Evolutionary conservation across 1,140 invertebrate genomes (phyloP), one percentile per base, ranked within the genome.

Genomic region (Diorhabda elongata): DNA sequence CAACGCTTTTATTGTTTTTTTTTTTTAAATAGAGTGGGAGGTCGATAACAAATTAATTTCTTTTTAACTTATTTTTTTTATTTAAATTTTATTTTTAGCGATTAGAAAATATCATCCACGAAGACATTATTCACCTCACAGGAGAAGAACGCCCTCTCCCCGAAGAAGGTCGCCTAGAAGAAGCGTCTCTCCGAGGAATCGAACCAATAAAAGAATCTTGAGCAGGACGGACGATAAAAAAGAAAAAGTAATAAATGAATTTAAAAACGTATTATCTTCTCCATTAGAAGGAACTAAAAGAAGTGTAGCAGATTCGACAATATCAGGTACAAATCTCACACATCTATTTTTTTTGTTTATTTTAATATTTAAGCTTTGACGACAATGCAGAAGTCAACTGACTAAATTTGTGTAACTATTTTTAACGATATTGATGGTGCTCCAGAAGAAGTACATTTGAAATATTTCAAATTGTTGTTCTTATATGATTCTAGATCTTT

Each of bases 271-370:
- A 52, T 43, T 42, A 57, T 45, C 73, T 57, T 80, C 78, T 42
- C 79, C 80, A 4, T 69, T 78, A 6, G 78, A 77, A 64, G 77
- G 76, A 7, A 74, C 81, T 9, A 81, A 82, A 67, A 73, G 78
- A 2, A 83, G 81, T 64, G 76, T 84, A 9, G 82, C 83, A 5
- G 83, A 84, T 74, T 84, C 83, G 5, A 84, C 83, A 3, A 85
- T 84, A 42, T 84, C 82, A 71, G 83, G 84, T 71, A 26, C 26
- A 26, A 26, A 26, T 26, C 26, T 26, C 26, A 26, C 26, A 26
- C 26, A 26, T 26, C 26, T 26, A 26, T 26, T 26, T 26, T 26
- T 26, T 26, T 26, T 26, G 26, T 26, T 26, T 26, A 26, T 26
- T 26, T 26, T 26, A 26, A 26, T 26, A 26, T 26, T 26, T 26